phyloP scores from a whole-genome alignment of 2,113 vertebrate genomes.

The Butastur rufipennis region DNA sequence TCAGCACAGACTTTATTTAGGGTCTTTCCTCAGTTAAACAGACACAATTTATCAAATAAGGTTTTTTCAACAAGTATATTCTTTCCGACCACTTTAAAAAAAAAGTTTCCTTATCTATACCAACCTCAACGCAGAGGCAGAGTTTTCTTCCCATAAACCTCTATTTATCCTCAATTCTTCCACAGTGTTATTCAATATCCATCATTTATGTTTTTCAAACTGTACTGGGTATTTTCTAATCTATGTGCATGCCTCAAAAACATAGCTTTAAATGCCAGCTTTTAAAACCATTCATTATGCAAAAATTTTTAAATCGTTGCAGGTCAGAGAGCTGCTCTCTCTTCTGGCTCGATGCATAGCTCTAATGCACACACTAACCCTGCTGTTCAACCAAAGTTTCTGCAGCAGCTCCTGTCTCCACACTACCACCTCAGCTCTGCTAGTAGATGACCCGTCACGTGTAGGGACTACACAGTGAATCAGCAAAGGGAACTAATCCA shows the following conservation, averaged over 20 bases:
- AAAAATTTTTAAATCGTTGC: neutral
- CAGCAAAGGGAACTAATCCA: neutral
- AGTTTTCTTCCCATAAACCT: neutral
- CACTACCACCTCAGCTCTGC: neutral
- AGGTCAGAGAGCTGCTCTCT: neutral
- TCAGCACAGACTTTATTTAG: neutral
- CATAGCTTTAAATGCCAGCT: neutral
- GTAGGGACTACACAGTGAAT: neutral
- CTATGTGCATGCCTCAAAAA: fast-evolving
- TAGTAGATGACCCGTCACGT: fast-evolving
- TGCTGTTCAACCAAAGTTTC: neutral
- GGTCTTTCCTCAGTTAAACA: neutral
- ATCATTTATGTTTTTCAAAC: neutral
- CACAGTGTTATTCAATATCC: neutral
- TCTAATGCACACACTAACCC: neutral
- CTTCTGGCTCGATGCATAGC: neutral
- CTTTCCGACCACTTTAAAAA: neutral
- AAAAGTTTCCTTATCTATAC: neutral
- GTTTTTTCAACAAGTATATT: neutral
- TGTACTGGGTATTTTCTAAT: neutral
- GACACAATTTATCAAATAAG: neutral
- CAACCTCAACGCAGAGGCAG: fast-evolving
- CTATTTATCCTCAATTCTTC: neutral
- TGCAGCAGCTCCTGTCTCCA: neutral
- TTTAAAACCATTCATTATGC: neutral